Conservation (phyloP, 2,888 invertebrate genomes). For the Temnothorax ravouxi region DNA sequence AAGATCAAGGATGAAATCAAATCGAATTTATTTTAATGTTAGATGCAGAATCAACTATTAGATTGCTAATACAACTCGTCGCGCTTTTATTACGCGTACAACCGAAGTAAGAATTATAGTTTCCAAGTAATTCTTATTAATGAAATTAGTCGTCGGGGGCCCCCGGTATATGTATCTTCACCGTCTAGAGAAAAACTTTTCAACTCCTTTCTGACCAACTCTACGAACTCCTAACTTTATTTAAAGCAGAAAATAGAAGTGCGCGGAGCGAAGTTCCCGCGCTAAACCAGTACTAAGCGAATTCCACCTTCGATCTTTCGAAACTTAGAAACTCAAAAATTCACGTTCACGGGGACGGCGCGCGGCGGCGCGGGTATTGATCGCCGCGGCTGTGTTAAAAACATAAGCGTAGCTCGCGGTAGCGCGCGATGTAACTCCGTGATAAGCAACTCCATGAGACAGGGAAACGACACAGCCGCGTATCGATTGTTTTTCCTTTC, state of each 20-base stretch:
- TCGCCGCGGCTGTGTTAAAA: conserved; percentile 46
- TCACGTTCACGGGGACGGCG: conserved; percentile 24
- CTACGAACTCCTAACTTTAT: conserved; percentile 16
- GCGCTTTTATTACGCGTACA: background rate
- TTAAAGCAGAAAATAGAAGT: conserved; percentile 16
- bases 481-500: conserved; percentile 44
- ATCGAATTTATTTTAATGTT: background rate
- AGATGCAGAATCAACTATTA: background rate
- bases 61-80: background rate
- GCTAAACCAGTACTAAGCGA: background rate
- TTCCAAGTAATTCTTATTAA: conserved; percentile 11
- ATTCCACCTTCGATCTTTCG: conserved; percentile 36
- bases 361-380: conserved; percentile 36
- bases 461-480: conserved; percentile 47
- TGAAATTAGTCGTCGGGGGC: background rate
- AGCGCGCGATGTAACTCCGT: conserved; percentile 51
- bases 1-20: background rate
- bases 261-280: background rate
- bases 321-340: conserved; percentile 41
- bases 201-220: conserved; percentile 7
- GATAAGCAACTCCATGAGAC: conserved; percentile 47
- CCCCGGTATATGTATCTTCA: background rate
- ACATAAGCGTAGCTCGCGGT: conserved; percentile 39
- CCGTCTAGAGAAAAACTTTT: background rate
- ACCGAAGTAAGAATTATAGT: background rate